These are phyloP conservation scores for Orthonevra nobilis DNA, from an alignment of 2,888 invertebrate species.

Conservation along the genomic window DNA sequence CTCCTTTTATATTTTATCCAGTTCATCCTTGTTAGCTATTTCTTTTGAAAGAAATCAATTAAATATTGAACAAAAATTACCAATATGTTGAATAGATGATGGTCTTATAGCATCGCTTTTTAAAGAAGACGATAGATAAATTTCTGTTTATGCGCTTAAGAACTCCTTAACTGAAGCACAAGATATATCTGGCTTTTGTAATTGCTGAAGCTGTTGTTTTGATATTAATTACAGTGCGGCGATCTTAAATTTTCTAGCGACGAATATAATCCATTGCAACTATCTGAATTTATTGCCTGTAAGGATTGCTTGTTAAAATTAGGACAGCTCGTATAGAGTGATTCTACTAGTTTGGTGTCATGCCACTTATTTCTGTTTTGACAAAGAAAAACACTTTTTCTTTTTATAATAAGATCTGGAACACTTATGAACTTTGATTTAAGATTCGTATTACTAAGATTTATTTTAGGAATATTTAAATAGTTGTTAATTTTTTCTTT, in stretches of 20 bases:
- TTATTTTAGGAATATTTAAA: too few relatives aligned
- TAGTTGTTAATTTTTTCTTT: too few relatives aligned
- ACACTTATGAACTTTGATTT: background rate
- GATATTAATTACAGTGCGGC: background rate
- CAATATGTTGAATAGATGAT: background rate
- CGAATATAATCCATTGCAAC: background rate
- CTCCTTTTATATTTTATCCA: too few relatives aligned
- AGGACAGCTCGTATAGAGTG: constrained; percentile 3
- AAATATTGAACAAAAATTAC: background rate
- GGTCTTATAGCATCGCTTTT: constrained; percentile 1
- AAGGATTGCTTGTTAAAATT: background rate
- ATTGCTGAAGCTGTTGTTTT: constrained; percentile 4
- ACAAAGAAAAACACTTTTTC: too few relatives aligned
- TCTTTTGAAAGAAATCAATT: background rate
- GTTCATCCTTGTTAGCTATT: constrained; percentile 34
- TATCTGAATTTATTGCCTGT: too few relatives aligned
- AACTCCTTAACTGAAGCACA: too few relatives aligned
- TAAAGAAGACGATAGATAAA: constrained; percentile 1
- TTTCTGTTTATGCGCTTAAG: constrained; percentile 10
- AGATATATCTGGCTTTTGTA: background rate
- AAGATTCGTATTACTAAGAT: background rate
- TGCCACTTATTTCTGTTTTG: too few relatives aligned
- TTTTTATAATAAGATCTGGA: background rate
- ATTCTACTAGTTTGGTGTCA: background rate
- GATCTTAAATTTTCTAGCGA: background rate